These are phyloP conservation scores for Drosophila phalerata DNA, from an alignment of 2,888 invertebrate species.

Conservation along the genomic window DNA sequence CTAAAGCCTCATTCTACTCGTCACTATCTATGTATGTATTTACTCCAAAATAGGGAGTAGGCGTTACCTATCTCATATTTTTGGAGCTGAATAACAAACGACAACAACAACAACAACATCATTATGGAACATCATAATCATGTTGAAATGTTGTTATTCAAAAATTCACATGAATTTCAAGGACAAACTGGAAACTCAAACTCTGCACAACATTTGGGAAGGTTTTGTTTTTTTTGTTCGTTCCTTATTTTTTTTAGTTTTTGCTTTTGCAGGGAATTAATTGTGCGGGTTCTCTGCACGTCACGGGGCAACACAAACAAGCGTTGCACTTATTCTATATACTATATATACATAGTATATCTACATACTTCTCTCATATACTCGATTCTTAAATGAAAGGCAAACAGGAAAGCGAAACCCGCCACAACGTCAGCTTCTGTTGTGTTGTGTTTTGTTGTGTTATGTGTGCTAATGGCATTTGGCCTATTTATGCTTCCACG, in stretches of 20 bases:
- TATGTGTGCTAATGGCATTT: conserved; percentile 82
- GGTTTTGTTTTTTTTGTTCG: conserved; percentile 19
- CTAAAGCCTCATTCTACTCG: conserved; percentile 12
- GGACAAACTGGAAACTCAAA: conserved; percentile 61
- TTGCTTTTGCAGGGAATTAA: conserved; percentile 65
- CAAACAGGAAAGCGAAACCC: conserved; percentile 64
- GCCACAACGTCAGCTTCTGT: conserved; percentile 51
- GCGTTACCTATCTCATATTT: conserved; percentile 50
- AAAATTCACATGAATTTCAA: conserved; percentile 78
- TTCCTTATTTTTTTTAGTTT: conserved; percentile 27
- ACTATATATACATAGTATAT: conserved; percentile 5
- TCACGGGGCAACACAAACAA: conserved; percentile 18
- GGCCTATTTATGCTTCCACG: conserved; percentile 84
- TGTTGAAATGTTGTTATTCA: conserved; percentile 37
- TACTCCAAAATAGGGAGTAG: conserved; percentile 1
- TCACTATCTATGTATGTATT: conserved; percentile 5
- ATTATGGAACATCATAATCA: conserved; percentile 22
- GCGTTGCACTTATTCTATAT: conserved; percentile 38
- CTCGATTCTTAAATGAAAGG: conserved; percentile 26
- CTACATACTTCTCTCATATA: conserved; percentile 9
- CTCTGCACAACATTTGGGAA: conserved; percentile 44
- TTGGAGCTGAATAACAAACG: conserved; percentile 2
- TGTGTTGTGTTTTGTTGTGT: conserved; percentile 13
- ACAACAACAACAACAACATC: conserved; percentile 27
- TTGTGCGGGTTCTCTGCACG: conserved; percentile 73